phyloP scores from a whole-genome alignment of 2,113 vertebrate species.

The Otolemur garnettii region DNA sequence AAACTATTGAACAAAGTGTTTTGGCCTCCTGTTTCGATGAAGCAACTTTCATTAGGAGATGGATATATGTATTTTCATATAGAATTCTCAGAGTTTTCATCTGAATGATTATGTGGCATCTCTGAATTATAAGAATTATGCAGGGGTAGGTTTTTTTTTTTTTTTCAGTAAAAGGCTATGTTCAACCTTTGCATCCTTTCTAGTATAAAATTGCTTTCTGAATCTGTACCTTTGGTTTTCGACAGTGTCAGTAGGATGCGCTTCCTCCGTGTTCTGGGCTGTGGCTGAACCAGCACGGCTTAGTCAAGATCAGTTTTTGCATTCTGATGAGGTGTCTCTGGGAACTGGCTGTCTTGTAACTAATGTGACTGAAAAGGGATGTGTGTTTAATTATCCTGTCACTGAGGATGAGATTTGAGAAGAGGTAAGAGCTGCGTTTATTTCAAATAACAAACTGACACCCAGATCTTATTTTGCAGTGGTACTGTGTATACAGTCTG shows the following conservation, averaged over 20 bases:
- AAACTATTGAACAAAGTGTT: neutral
- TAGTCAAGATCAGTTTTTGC: neutral
- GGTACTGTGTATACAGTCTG: neutral
- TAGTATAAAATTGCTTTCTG: neutral
- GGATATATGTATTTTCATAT: neutral
- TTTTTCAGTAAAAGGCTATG: neutral
- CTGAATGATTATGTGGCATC: neutral
- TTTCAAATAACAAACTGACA: neutral
- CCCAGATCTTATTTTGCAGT: neutral
- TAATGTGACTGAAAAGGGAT: neutral
- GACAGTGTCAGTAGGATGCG: neutral
- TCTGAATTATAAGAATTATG: neutral
- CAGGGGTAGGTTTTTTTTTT: neutral
- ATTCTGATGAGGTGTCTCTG: neutral
- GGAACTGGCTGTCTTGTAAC: neutral
- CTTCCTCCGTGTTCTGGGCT: neutral
- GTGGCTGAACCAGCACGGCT: neutral
- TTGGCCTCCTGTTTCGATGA: neutral
- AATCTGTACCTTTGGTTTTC: neutral
- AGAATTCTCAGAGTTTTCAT: neutral
- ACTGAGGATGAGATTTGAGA: neutral
- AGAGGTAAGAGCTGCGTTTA: neutral
- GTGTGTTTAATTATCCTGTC: conserved; percentile 4
- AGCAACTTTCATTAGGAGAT: neutral
- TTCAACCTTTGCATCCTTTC: neutral